Evolutionary conservation across 2,888 invertebrate species (phyloP), one percentile per base, ranked within the genome.

Genomic region (Nemapogon koenigi): DNA sequence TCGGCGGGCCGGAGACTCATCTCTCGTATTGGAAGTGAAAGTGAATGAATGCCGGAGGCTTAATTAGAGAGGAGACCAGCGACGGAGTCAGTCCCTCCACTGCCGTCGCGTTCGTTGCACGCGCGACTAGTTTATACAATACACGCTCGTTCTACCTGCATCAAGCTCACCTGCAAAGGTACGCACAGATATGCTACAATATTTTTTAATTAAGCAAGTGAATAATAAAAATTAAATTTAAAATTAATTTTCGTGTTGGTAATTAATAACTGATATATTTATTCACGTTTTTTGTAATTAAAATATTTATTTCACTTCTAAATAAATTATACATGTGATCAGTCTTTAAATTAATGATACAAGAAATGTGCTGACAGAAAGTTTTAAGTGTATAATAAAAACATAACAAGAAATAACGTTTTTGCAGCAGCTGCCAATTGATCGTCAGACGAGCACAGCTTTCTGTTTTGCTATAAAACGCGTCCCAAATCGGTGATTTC

Each of bases 31-130:
- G 66, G 73, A 78, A 78, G 78, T 78, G 78, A 78, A 78, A 78
- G 78, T 76, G 72, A 76, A 73, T 73, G 78, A 76, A 72, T 72
- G 69, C 43, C 69, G 57, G 68, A 73, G 72, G 65, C 73, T 78
- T 78, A 78, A 76, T 78, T 78, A 76, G 73, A 76, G 78, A 76
- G 69, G 71, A 72, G 68, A 59, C 59, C 58, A 55, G 64, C 59
- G 66, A 56, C 58, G 59, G 67, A 64, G 69, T 57, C 71, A 78
- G 78, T 78, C 66, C 66, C 67, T 64, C 68, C 56, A 63, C 58
- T 59, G 52, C 58, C 64, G 62, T 48, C 71, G 73, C 70, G 67
- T 57, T 49, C 48, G 47, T 52, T 63, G 57, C 66, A 57, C 73
- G 72, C 58, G 62, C 53, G 51, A 15, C 11, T 16, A 16, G 7